These are phyloP conservation scores for Odiellus spinosus DNA, from an alignment of 2,888 invertebrate genomes.

Conservation along the genomic window DNA sequence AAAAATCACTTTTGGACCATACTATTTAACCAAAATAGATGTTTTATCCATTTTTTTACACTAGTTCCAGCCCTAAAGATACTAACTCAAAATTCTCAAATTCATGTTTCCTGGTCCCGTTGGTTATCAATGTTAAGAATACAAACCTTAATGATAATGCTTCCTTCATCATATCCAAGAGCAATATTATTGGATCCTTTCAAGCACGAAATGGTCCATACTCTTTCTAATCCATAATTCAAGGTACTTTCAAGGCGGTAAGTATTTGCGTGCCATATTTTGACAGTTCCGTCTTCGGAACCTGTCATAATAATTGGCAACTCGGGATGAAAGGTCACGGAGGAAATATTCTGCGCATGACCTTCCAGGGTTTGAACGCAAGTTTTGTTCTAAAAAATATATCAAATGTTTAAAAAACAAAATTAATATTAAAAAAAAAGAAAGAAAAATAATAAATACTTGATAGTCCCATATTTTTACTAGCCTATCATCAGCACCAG, in stretches of 20 bases:
- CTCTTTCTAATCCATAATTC: constrained; percentile 94
- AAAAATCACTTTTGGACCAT: too few species aligned
- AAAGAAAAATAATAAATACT: constrained; percentile 22
- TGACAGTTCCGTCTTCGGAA: constrained; percentile 84
- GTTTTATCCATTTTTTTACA: too few species aligned
- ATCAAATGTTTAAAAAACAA: constrained; percentile 1
- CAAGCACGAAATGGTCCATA: constrained; percentile 89
- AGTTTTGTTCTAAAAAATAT: constrained; percentile 82
- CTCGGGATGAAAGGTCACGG: constrained; percentile 94
- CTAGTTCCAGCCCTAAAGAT: too few species aligned
- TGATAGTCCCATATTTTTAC: constrained; percentile 99
- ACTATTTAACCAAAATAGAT: too few species aligned
- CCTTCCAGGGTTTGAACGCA: constrained; percentile 96
- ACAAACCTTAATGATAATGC: constrained; percentile 65
- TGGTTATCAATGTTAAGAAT: too few species aligned
- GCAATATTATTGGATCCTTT: constrained; percentile 92
- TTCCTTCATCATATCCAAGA: constrained; percentile 93
- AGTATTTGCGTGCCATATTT: constrained; percentile 98
- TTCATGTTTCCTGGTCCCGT: too few species aligned
- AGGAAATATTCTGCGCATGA: constrained; percentile 80
- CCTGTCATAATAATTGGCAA: constrained; percentile 91
- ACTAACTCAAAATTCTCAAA: too few species aligned
- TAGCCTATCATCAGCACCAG: constrained; percentile 91
- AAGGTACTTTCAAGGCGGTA: constrained; percentile 89
- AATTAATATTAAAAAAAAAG: constrained; percentile 4